phyloP scores from a whole-genome alignment of 2,888 invertebrate genomes.

The Erpobdella octoculata region DNA sequence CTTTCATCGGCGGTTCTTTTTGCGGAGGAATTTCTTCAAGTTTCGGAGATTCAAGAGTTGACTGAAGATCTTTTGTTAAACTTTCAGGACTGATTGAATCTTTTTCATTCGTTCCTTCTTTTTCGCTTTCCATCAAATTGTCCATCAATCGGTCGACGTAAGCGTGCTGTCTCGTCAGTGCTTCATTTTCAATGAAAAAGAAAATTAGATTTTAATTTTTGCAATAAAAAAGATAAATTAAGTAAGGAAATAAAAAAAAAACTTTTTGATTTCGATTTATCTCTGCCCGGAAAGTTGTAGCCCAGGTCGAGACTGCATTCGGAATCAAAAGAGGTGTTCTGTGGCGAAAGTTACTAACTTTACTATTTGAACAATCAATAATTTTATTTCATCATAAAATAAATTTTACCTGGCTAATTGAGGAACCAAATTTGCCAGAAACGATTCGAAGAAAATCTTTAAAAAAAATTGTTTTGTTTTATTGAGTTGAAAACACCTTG shows the following conservation, averaged over 20 bases:
- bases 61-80: too few species aligned
- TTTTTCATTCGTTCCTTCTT: constrained; percentile 9
- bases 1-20: too few species aligned
- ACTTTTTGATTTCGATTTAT: constrained; percentile 19
- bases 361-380: too few species aligned
- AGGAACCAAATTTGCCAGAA: constrained; percentile 28
- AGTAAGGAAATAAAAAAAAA: background rate
- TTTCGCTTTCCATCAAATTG: constrained; percentile 23
- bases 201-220: background rate
- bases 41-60: too few species aligned
- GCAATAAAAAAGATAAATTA: background rate
- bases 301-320: constrained; percentile 21
- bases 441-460: constrained; percentile 29
- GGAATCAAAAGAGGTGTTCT: constrained; percentile 27
- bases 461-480: too few species aligned
- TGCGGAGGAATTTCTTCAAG: background rate
- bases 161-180: constrained; percentile 28
- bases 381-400: constrained; percentile 5
- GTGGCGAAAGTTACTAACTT: too few species aligned
- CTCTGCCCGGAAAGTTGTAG: background rate
- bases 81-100: too few species aligned
- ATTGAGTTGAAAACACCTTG: too few species aligned
- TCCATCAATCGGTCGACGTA: constrained; percentile 24
- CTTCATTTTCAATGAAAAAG: background rate
- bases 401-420: constrained; percentile 15